phyloP scores from a whole-genome alignment of 2,888 invertebrate genomes.

The Marasmarcha lunaedactyla region DNA sequence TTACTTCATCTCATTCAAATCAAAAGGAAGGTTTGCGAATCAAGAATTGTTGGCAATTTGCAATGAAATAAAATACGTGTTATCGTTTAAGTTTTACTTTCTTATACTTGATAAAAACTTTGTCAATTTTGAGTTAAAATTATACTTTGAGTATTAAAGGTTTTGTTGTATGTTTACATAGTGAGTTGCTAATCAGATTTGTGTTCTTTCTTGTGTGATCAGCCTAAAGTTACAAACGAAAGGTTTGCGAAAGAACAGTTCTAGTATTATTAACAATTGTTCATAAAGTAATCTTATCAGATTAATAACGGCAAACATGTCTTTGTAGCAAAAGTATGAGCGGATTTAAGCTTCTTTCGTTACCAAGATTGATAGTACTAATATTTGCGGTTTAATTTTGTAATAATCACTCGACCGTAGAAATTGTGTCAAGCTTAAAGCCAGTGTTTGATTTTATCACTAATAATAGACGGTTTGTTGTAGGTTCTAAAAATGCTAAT shows the following conservation, averaged over 20 bases:
- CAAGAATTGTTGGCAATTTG: conserved; percentile 60
- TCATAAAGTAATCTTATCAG: too few species aligned
- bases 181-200: conserved; percentile 4
- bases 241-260: not conserved
- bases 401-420: conserved; percentile 63
- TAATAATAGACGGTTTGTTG: conserved; percentile 2
- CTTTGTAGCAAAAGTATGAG: too few species aligned
- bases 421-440: conserved; percentile 59
- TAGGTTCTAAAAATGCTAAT: not conserved
- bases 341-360: not conserved
- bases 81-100: conserved; percentile 35
- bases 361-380: not conserved
- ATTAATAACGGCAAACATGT: too few species aligned
- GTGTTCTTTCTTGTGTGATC: conserved; percentile 21
- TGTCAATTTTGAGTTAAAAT: too few species aligned
- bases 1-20: not conserved
- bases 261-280: not conserved
- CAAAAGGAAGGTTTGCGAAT: conserved; percentile 39
- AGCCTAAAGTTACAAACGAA: conserved; percentile 11
- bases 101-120: conserved; percentile 14
- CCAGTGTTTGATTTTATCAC: conserved; percentile 20
- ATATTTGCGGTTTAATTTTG: conserved; percentile 48
- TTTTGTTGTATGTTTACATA: conserved; percentile 6
- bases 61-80: conserved; percentile 44
- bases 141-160: too few species aligned